Evolutionary conservation across 2,797 vertebrate species (phyloP).

Genomic region (Agapornis canus): DNA sequence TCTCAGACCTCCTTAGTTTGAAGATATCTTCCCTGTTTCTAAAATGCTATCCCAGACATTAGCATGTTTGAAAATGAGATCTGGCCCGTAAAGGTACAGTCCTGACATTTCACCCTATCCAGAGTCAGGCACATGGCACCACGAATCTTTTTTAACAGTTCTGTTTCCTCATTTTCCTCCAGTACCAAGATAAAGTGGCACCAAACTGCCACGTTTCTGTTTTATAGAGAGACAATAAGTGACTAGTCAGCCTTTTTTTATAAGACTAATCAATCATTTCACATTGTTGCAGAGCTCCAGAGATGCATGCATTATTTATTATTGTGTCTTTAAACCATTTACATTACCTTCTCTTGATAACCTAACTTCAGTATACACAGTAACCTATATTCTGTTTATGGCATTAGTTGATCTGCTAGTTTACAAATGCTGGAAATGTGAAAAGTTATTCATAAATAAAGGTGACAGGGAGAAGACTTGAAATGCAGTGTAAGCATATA

Average conservation of each 20-base stretch:
- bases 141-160: not conserved
- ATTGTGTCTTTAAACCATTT: not conserved
- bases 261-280: not conserved
- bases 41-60: not conserved
- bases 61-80: not conserved
- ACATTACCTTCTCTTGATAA: not conserved
- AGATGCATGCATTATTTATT: not conserved
- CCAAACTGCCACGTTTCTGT: not conserved
- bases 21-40: not conserved
- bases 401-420: not conserved
- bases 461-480: not conserved
- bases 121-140: not conserved
- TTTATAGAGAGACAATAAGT: slow-evolving; percentile 32
- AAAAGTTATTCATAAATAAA: not conserved
- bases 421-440: not conserved
- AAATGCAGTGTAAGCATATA: not conserved
- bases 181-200: not conserved
- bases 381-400: not conserved
- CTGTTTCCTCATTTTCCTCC: not conserved
- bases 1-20: not conserved
- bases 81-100: not conserved
- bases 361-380: not conserved
- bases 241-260: not conserved
- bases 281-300: not conserved
- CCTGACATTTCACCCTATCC: not conserved